Evolutionary conservation across 2,888 invertebrate species (phyloP), one percentile per base, ranked within the genome.

Genomic region (Pristionchus entomophagus): DNA sequence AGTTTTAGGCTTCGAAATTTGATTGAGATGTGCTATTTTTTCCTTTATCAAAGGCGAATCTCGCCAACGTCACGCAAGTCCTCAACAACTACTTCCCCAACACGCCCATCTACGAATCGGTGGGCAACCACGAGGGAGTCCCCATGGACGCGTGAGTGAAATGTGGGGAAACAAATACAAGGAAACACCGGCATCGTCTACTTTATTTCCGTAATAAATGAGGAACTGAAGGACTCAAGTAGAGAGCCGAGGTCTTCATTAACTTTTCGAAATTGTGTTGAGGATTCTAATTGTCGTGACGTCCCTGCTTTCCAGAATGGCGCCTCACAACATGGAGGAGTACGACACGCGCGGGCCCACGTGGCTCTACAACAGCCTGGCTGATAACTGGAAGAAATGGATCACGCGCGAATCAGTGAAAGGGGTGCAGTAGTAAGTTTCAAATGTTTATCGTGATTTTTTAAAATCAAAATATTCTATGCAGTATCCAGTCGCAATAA

Each of bases 101-200:
- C 0, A 96, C 96, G 38, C 97, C 97, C 0, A 97, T 98, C 89
- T 98, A 97, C 93, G 97, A 97, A 0, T 97, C 97, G 0, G 95
- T 98, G 10, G 99, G 98, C 8, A 99, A 99, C 94, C 98, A 99
- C 93, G 98, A 98, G 95, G 96, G 97, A 88, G 96, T 97, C 5
- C 98, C 98, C 14, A 97, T 97, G 0, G 97, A 98, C 93, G 97
- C 97, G 97, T 96, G 94, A 87, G 89, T 88, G 41, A 32, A 49
- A n/a, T 49, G 0, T 12, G 19, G 32, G 12, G 17, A 62, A 29
- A 22, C 22, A 38, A 12, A 69, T n/a, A 8, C 59, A 17, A 59
- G 22, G 22, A 26, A 59, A 10, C n/a, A 10, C 3, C n/a, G n/a
- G n/a, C n/a, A n/a, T n/a, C n/a, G n/a, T n/a, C n/a, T 26, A 3